Conservation (phyloP, 2,888 invertebrate genomes). For the Antitype chi region DNA sequence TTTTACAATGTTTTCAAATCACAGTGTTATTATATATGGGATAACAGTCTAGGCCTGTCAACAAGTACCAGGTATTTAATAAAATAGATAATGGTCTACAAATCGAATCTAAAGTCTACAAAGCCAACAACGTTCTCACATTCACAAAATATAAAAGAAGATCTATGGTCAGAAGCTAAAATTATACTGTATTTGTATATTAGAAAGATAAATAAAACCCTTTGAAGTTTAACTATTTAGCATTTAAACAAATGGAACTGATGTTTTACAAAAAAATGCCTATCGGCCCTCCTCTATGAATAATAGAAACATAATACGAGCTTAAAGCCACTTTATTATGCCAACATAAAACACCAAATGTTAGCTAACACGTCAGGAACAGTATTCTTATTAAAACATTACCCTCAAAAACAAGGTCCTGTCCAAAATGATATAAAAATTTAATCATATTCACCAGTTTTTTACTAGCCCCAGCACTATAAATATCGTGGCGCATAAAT, state of each 20-base stretch:
- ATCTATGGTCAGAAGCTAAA: neutral
- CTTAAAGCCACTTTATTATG: conserved; percentile 10
- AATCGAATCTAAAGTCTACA: no score
- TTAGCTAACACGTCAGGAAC: conserved; percentile 24
- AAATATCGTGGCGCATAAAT: conserved; percentile 71
- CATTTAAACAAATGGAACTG: neutral
- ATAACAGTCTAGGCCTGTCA: no score
- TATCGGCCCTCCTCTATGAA: neutral
- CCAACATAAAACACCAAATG: conserved; percentile 37
- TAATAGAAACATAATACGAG: conserved; percentile 2
- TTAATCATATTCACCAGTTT: conserved; percentile 67
- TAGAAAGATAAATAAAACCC: neutral
- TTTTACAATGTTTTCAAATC: no score
- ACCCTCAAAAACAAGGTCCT: conserved; percentile 41
- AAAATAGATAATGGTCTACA: no score
- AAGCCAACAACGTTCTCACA: no score
- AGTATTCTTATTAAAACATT: conserved; percentile 51
- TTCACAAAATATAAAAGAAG: no score
- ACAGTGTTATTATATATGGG: no score
- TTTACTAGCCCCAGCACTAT: conserved; percentile 62
- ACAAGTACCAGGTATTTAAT: no score
- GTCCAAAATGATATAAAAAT: conserved; percentile 58
- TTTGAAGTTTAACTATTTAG: no score
- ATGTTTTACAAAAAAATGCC: conserved; percentile 1
- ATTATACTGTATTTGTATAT: no score